Percentiles rank a stretch among this genome's conserved stretches.
Conservation (phyloP, 2,797 vertebrate species). For the Pogoniulus pusillus region DNA sequence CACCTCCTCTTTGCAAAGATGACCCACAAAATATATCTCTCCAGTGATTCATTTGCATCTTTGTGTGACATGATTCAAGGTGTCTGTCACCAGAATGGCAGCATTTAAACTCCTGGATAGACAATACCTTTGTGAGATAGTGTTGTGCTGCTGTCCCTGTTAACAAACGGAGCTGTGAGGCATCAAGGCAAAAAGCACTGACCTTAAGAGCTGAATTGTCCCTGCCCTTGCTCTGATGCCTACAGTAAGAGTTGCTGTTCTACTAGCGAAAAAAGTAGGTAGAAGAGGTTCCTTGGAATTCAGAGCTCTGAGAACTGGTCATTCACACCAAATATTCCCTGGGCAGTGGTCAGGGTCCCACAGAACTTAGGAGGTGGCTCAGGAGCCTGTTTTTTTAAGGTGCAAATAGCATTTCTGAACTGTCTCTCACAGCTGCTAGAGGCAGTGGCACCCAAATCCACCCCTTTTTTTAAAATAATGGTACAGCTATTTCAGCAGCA, state of each 20-base stretch:
- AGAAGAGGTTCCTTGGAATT: neutral
- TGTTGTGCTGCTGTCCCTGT: neutral
- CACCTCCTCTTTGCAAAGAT: neutral
- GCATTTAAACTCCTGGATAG: neutral
- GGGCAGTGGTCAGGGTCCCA: neutral
- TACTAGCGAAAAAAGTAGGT: neutral
- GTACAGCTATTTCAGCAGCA: neutral
- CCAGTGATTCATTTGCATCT: neutral
- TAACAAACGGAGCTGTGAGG: neutral
- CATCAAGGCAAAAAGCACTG: neutral
- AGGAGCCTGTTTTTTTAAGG: neutral
- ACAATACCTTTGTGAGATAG: neutral
- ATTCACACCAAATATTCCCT: neutral
- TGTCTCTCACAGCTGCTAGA: neutral
- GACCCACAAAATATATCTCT: neutral
- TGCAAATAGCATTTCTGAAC: neutral
- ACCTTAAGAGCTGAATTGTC: neutral
- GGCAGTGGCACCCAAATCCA: neutral
- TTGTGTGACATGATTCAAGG: neutral
- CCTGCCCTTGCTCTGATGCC: neutral
- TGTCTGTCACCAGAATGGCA: neutral
- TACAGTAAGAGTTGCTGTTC: neutral
- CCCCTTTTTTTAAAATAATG: rapidly evolving
- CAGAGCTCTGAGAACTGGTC: rapidly evolving
- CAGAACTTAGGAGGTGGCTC: neutral